These are phyloP conservation scores for Scytalopus superciliaris DNA, from an alignment of 2,113 vertebrate genomes.

Conservation along the genomic window DNA sequence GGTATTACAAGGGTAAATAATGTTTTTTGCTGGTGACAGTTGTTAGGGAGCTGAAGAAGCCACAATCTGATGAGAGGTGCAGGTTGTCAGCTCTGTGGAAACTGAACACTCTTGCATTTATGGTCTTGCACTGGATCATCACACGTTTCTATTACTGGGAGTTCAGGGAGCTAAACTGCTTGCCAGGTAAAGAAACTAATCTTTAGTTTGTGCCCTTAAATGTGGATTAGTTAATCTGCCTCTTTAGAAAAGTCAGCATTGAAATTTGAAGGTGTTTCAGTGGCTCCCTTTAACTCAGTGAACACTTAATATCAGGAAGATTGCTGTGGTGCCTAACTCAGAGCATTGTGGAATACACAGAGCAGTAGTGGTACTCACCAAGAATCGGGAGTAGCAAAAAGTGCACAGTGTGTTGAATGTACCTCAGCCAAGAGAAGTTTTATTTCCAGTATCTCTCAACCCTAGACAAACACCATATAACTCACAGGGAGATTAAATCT, in stretches of 20 bases:
- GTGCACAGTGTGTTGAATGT: background rate
- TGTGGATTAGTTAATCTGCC: background rate
- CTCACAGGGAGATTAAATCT: background rate
- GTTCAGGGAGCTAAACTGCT: background rate
- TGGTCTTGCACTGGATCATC: background rate
- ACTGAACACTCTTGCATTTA: background rate
- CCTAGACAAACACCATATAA: background rate
- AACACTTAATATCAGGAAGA: background rate
- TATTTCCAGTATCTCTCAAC: constrained; percentile 17
- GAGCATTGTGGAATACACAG: background rate
- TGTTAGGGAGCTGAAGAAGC: background rate
- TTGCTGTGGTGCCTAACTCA: background rate
- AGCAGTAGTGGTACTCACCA: background rate
- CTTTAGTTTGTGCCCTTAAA: background rate
- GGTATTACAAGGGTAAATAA: constrained; percentile 40
- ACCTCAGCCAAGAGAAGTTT: background rate
- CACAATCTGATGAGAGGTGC: background rate
- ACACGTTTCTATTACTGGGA: background rate
- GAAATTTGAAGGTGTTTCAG: background rate
- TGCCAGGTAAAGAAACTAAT: background rate
- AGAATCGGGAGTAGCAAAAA: background rate
- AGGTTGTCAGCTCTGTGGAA: background rate
- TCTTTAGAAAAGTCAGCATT: background rate
- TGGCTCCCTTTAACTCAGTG: background rate
- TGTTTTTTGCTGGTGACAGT: constrained; percentile 14